Evolutionary conservation across 2,797 vertebrate species (phyloP), one percentile per base, ranked within the genome.

Genomic region (Periparus ater): DNA sequence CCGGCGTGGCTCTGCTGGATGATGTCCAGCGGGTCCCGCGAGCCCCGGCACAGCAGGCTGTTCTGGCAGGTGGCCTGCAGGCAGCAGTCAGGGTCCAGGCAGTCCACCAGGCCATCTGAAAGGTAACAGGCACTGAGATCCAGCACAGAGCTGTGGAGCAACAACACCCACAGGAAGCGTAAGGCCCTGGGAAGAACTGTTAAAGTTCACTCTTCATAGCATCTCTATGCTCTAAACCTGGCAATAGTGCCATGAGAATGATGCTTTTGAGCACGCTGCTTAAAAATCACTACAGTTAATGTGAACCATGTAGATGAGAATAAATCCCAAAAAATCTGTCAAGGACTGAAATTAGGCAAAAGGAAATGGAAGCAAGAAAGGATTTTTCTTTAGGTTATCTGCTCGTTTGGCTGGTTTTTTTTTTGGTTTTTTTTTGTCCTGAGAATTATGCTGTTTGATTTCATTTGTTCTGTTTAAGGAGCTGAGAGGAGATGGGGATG

Each of bases 21-120:
- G 97, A 99, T 98, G 96, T 98, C 98, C 58, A 99, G 97, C 19
- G 99, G 99, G 97, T 99, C 99, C 82, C 99, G 98, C 38, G 99
- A 99, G 40, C 99, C 99, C 34, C 98, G 98, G 92, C 99, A 99
- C 89, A 99, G 98, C 7, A 99, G 98, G 96, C 99, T 99, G 92
- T 98, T 99, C 96, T 99, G 98, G 97, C 99, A 99, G 44, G 98
- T 98, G 60, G 98, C 98, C 97, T 99, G 99, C 85, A 99, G 98
- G 97, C 99, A 99, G 98, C 99, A 99, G 98, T 99, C 99, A 9
- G 99, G 99, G 97, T 99, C 99, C 98, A 99, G 98, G 97, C 99
- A 99, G 97, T 99, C 99, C 44, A 99, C 98, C 84, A 99, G 98
- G 91, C 99, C 99, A 96, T 99, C 99, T 99, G 98, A 95, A 97